These are phyloP conservation scores for Atractosteus spatula DNA, from an alignment of 2,113 vertebrate species.

Conservation along the genomic window DNA sequence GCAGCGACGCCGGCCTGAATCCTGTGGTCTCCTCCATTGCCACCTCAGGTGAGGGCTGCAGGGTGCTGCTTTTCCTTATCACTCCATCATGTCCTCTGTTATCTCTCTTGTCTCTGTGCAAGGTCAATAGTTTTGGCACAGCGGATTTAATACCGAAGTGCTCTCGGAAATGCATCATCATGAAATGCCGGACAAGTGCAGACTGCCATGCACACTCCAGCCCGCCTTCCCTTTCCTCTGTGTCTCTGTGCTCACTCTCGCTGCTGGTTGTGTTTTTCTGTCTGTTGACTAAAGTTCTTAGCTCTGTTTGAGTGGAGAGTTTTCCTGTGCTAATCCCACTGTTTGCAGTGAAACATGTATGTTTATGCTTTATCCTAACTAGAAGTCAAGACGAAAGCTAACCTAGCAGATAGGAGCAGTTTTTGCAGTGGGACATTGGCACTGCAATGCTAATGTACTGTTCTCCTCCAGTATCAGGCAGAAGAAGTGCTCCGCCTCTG, in stretches of 20 bases:
- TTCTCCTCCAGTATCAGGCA: slow-evolving; percentile 63
- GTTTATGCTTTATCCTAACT: too few relatives aligned
- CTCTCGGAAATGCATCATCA: too few relatives aligned
- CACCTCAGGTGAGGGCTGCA: slow-evolving; percentile 75
- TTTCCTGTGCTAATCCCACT: too few relatives aligned
- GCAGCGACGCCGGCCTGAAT: slow-evolving; percentile 89
- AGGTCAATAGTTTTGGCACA: too few relatives aligned
- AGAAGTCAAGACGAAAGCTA: background rate
- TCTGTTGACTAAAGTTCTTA: too few relatives aligned
- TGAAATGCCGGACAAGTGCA: too few relatives aligned
- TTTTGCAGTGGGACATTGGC: too few relatives aligned
- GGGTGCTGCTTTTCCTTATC: background rate
- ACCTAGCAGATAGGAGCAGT: background rate
- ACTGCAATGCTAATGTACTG: too few relatives aligned
- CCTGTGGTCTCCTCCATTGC: slow-evolving; percentile 81
- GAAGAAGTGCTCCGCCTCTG: slow-evolving; percentile 88
- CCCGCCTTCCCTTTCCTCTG: slow-evolving; percentile 3
- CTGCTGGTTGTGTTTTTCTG: too few relatives aligned
- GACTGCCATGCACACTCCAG: background rate
- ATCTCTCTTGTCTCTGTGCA: background rate
- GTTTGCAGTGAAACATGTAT: too few relatives aligned
- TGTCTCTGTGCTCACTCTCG: slow-evolving; percentile 5
- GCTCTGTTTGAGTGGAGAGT: too few relatives aligned
- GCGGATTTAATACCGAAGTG: too few relatives aligned
- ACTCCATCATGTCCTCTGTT: slow-evolving; percentile 8